Base-by-base conservation (phyloP, 2,888 invertebrate species). In the Xestoiulus laeticollis region DNA sequence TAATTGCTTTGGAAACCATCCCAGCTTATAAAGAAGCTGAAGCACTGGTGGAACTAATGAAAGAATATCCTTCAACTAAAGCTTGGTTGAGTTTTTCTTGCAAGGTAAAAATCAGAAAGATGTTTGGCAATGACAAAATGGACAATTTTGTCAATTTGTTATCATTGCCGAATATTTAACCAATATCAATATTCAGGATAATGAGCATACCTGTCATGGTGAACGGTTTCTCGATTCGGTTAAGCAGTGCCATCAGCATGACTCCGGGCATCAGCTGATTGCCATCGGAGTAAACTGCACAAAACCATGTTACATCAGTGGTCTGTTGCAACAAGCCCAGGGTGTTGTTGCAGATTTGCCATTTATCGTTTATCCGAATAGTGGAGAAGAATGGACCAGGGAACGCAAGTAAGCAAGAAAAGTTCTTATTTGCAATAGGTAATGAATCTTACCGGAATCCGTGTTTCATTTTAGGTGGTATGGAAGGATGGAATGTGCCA, bases 201-300 rank as follows among this genome's bases (percentile, higher is more conserved):
- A 93, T 14, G 91, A 91, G 88, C 92, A 93, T 26, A 95, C 96
- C 90, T 96, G 95, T 0, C 95, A 96, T 92, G 98, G 97, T 0
- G 97, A 97, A 90, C 93, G 93, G 88, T 96, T 98, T 91, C 94
- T 94, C 89, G 95, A 95, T 89, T 95, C 95, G 0, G 96, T 95
- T 0, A 93, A 93, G 89, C 93, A 88, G 6, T 90, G 91, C 19
- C 59, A 90, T 43, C 90, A 93, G 6, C 26, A 85, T 1, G 90
- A 89, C 4, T 59, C 87, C 32, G 94, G 95, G 53, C 92, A 94
- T n/a, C 96, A 96, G 91, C 93, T 98, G 89, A 93, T 97, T 22
- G 98, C 96, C 0, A 94, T 98, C 83, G 98, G 98, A 4, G 95
- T 97, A 0, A 99, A 99, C 92, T 99, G 98, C 92, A 94, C 96